Percentiles rank a stretch among this genome's conserved stretches.
These are phyloP conservation scores for Drosophila maculinotata DNA, from an alignment of 2,888 invertebrate species.

Conservation along the genomic window DNA sequence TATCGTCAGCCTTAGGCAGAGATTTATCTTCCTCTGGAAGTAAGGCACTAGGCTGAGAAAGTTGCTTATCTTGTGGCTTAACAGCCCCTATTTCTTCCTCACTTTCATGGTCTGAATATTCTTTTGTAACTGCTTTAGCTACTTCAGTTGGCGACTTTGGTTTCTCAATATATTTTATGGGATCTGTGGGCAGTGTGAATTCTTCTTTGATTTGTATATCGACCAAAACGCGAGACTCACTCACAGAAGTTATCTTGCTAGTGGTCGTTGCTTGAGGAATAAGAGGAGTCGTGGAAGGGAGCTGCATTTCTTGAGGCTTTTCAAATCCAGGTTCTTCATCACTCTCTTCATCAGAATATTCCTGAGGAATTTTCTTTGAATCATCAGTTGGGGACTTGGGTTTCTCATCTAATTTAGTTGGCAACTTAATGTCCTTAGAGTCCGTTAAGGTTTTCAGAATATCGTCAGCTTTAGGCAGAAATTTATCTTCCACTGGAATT, in stretches of 20 bases:
- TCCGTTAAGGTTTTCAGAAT: slow-evolving; percentile 9
- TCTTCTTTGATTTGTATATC: neutral
- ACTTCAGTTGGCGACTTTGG: slow-evolving; percentile 15
- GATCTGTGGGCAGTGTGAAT: neutral
- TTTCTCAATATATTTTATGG: slow-evolving; percentile 4
- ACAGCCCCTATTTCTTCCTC: neutral
- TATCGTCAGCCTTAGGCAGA: neutral
- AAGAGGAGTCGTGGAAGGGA: neutral
- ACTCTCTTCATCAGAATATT: slow-evolving; percentile 10
- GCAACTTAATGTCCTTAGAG: slow-evolving; percentile 1
- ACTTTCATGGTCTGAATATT: slow-evolving; percentile 19
- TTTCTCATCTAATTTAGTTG: slow-evolving; percentile 17
- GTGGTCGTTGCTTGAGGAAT: neutral
- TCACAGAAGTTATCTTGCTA: neutral
- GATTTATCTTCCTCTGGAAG: neutral
- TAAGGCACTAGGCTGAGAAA: neutral
- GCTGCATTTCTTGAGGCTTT: neutral
- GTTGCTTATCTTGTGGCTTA: neutral
- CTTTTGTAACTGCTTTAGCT: neutral
- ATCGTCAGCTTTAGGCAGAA: slow-evolving; percentile 1
- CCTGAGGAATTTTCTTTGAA: neutral
- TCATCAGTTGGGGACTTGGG: slow-evolving; percentile 21
- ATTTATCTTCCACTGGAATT: slow-evolving; percentile 10
- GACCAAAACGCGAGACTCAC: slow-evolving; percentile 1
- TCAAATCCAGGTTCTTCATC: neutral